Evolutionary conservation across 2,888 invertebrate species (phyloP).

Genomic region (Drosophila phalerata): DNA sequence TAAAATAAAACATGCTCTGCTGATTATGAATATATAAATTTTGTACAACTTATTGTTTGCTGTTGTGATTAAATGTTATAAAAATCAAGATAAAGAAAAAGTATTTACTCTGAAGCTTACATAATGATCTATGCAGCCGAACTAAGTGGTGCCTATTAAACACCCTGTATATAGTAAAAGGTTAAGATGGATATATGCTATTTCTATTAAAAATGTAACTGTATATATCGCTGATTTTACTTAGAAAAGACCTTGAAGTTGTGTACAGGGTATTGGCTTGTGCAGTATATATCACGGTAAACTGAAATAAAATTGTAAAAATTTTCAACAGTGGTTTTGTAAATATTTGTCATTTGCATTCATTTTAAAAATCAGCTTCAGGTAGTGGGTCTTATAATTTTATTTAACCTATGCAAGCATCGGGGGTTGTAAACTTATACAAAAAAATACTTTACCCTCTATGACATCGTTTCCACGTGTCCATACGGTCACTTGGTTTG

Average conservation of each 20-base stretch:
- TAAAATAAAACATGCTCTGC: background rate
- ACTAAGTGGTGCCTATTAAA: background rate
- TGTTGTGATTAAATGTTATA: background rate
- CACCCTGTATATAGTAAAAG: background rate
- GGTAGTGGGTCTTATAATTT: constrained; percentile 48
- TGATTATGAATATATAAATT: background rate
- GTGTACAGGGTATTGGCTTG: background rate
- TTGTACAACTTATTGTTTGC: background rate
- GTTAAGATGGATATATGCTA: background rate
- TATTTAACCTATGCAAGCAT: constrained; percentile 34
- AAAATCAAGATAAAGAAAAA: background rate
- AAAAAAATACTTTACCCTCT: constrained; percentile 66
- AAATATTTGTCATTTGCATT: constrained; percentile 35
- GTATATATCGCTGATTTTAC: too few species aligned
- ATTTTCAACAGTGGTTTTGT: constrained; percentile 26
- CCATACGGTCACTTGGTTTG: constrained; percentile 63
- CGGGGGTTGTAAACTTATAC: constrained; percentile 20
- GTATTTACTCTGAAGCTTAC: background rate
- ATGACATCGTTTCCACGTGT: constrained; percentile 43
- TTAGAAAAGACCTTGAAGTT: background rate
- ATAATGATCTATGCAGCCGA: background rate
- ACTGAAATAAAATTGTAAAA: constrained; percentile 52
- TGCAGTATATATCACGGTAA: constrained; percentile 6
- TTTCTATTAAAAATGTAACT: too few species aligned
- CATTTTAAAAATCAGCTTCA: constrained; percentile 51